These are phyloP conservation scores for Condylura cristata DNA, from an alignment of 2,113 vertebrate species.

Conservation along the genomic window DNA sequence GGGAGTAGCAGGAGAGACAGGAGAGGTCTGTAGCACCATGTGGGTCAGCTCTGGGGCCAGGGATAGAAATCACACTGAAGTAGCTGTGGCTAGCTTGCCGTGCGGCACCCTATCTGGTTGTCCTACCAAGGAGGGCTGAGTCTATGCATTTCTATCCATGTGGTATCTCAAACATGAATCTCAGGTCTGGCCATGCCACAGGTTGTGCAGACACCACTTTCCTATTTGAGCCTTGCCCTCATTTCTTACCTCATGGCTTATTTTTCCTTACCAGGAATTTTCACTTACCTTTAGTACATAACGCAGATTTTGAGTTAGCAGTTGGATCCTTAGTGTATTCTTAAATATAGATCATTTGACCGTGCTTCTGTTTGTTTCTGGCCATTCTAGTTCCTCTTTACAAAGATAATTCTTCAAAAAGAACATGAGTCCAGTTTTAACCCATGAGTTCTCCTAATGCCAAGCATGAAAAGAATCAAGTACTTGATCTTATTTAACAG, in stretches of 20 bases:
- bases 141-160: not conserved
- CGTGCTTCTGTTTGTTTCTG: not conserved
- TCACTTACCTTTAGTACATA: not conserved
- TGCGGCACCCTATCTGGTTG: no score
- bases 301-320: not conserved
- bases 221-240: not conserved
- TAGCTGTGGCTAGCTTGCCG: no score
- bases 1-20: no score
- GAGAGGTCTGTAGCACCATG: no score
- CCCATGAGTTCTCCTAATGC: not conserved
- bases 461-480: not conserved
- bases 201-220: not conserved
- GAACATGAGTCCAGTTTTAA: not conserved
- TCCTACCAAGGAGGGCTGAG: no score
- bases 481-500: not conserved
- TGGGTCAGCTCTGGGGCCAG: no score
- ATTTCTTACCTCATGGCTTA: not conserved
- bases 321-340: not conserved
- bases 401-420: not conserved
- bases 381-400: not conserved
- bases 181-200: not conserved
- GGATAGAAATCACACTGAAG: no score
- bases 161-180: not conserved
- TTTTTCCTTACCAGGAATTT: not conserved
- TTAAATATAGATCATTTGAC: not conserved